These are phyloP conservation scores for Eudasyphora cyanicolor DNA, from an alignment of 2,888 invertebrate genomes.

Conservation along the genomic window DNA sequence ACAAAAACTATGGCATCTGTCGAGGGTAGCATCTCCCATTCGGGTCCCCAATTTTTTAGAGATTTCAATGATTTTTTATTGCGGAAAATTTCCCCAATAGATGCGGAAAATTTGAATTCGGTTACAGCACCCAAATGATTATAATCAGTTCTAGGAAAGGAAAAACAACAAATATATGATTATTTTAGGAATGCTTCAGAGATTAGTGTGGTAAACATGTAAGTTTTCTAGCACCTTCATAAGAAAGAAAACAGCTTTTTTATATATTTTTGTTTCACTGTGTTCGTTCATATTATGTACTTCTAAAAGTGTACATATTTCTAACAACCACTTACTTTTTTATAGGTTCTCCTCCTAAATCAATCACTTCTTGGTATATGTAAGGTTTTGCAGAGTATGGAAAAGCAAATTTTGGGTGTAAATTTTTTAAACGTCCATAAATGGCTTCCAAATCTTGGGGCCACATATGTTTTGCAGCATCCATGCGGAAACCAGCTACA, in stretches of 20 bases:
- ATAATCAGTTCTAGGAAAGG: conserved; percentile 78
- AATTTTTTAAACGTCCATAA: conserved; percentile 80
- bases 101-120: conserved; percentile 82
- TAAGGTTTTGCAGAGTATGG: conserved; percentile 83
- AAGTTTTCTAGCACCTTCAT: too few relatives aligned
- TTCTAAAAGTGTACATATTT: too few relatives aligned
- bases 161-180: conserved; percentile 61
- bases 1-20: conserved; percentile 86
- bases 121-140: conserved; percentile 84
- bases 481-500: conserved; percentile 90
- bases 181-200: neutral
- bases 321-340: conserved; percentile 58
- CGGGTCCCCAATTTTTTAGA: conserved; percentile 83
- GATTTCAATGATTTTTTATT: conserved; percentile 83
- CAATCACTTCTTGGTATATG: conserved; percentile 88
- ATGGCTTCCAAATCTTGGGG: conserved; percentile 84
- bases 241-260: too few relatives aligned
- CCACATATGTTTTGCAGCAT: conserved; percentile 90
- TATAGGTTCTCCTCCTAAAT: conserved; percentile 81
- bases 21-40: conserved; percentile 84
- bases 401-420: conserved; percentile 83
- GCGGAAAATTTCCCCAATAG: conserved; percentile 81
- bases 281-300: too few relatives aligned
- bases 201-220: neutral
- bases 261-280: too few relatives aligned